Evolutionary conservation across 2,888 invertebrate species (phyloP).

Genomic region (Hemithea aestivaria): DNA sequence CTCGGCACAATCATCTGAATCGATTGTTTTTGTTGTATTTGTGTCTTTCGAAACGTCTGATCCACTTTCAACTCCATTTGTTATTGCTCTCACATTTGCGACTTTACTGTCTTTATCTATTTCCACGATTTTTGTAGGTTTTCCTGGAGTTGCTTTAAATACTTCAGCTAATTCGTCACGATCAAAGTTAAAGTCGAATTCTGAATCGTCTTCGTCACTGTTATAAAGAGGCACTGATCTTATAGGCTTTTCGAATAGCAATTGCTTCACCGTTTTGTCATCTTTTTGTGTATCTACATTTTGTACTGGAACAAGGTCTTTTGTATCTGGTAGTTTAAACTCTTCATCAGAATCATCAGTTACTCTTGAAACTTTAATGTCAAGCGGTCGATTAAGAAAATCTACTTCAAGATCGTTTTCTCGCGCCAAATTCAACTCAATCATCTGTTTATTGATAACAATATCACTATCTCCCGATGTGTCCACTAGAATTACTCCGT

Average conservation of each 20-base stretch:
- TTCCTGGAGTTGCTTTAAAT: too few relatives aligned
- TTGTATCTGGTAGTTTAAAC: conserved; percentile 2
- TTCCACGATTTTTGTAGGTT: too few relatives aligned
- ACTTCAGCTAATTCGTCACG: too few relatives aligned
- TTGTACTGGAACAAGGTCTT: conserved; percentile 4
- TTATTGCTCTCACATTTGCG: too few relatives aligned
- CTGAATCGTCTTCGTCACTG: conserved; percentile 32
- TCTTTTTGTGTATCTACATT: background rate
- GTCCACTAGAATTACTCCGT: conserved; percentile 71
- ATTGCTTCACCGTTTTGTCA: background rate
- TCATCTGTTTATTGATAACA: conserved; percentile 68
- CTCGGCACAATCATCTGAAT: too few relatives aligned
- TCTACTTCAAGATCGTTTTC: conserved; percentile 43
- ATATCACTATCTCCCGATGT: conserved; percentile 55
- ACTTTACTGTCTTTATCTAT: too few relatives aligned
- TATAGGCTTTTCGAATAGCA: conserved; percentile 32
- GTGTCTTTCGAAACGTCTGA: too few relatives aligned
- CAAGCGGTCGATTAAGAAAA: conserved; percentile 39
- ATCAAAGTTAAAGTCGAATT: too few relatives aligned
- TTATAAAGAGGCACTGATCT: conserved; percentile 49
- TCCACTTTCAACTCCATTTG: too few relatives aligned
- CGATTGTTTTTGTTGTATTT: too few relatives aligned
- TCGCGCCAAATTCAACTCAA: conserved; percentile 70
- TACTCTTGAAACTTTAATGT: conserved; percentile 20
- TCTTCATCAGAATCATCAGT: conserved; percentile 26